phyloP scores from a whole-genome alignment of 1,140 invertebrate genomes.

The Ostrea denselamellosa region DNA sequence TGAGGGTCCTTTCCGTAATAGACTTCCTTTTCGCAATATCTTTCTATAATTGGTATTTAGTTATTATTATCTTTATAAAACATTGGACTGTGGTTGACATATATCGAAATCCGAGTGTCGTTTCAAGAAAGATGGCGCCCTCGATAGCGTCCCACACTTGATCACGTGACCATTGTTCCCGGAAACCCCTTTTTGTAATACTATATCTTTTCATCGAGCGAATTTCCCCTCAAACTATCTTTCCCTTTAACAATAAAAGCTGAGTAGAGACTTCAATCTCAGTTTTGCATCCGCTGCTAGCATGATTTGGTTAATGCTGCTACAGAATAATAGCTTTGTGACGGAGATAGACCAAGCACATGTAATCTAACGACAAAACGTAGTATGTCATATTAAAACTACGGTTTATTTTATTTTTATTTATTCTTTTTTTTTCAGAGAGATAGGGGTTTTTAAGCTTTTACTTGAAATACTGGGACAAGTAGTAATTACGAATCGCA shows the following conservation, averaged over 20 bases:
- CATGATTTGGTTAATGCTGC: too few relatives aligned
- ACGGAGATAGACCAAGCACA: too few relatives aligned
- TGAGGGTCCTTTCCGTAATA: not conserved
- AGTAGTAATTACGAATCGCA: too few relatives aligned
- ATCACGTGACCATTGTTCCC: constrained; percentile 5
- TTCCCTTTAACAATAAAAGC: not conserved
- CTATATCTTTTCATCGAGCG: constrained; percentile 8
- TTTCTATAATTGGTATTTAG: not conserved
- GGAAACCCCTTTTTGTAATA: not conserved
- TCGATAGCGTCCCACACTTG: not conserved
- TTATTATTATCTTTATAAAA: not conserved
- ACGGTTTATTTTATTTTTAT: too few relatives aligned
- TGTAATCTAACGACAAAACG: too few relatives aligned
- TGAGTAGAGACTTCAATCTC: not conserved
- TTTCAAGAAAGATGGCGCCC: not conserved
- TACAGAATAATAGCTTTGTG: too few relatives aligned
- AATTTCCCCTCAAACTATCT: not conserved
- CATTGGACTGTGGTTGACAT: not conserved
- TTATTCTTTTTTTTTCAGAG: too few relatives aligned
- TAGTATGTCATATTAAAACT: too few relatives aligned
- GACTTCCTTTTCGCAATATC: not conserved
- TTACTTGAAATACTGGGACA: too few relatives aligned
- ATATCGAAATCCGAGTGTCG: not conserved
- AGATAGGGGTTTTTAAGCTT: too few relatives aligned
- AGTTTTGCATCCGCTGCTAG: not conserved